Evolutionary conservation across 2,113 vertebrate genomes (phyloP).

Genomic region (Cacatua alba): DNA sequence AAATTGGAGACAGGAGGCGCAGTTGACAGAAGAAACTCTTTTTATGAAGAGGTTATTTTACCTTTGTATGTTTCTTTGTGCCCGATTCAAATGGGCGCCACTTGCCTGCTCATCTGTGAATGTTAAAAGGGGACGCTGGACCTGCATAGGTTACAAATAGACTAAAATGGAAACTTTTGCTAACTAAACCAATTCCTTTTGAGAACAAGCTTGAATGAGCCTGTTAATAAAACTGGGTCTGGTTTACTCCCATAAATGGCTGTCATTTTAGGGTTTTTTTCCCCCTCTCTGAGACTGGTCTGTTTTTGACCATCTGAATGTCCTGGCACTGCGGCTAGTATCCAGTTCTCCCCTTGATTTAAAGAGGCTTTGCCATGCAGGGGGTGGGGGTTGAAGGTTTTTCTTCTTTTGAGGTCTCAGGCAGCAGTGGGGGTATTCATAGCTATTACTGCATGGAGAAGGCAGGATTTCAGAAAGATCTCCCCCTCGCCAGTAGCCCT

Average conservation of each 20-base stretch:
- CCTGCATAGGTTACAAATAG: conserved; percentile 29
- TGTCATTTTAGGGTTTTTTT: background rate
- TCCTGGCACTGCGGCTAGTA: background rate
- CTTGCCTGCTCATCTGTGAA: conserved; percentile 28
- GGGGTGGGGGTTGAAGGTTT: background rate
- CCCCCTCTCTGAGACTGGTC: background rate
- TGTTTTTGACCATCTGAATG: conserved; percentile 18
- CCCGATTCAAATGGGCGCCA: conserved; percentile 5
- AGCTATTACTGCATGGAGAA: background rate
- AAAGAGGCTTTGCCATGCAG: background rate
- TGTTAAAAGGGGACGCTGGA: conserved; percentile 45
- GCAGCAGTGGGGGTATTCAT: background rate
- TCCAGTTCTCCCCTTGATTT: background rate
- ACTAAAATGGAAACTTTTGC: conserved; percentile 27
- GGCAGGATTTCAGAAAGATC: background rate
- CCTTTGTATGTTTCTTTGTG: background rate
- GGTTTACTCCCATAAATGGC: background rate
- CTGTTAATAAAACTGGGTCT: conserved; percentile 32
- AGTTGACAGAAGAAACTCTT: background rate
- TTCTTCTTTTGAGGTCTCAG: conserved; percentile 3
- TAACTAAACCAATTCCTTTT: conserved; percentile 36
- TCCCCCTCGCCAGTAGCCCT: background rate
- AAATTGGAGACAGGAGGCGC: background rate
- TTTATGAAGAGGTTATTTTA: conserved; percentile 8
- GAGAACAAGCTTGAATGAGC: conserved; percentile 31